Base-by-base conservation (phyloP, 1,140 invertebrate species). In the Drosophila neocordata region DNA sequence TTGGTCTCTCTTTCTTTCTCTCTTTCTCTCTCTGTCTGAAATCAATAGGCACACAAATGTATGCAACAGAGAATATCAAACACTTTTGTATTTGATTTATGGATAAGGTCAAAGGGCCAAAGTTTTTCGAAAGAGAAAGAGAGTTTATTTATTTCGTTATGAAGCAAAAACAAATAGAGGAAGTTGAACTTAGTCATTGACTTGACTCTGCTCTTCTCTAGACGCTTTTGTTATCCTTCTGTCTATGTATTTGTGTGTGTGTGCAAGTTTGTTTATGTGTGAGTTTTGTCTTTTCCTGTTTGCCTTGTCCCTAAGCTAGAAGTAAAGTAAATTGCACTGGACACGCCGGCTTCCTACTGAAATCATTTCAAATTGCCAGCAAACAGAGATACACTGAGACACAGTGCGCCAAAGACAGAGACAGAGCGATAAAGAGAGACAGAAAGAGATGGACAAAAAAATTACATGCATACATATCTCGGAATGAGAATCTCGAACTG, bases 331-430 rank as follows among this genome's bases (percentile, higher is more conserved):
- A 74, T 71, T 77, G 73, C 73, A 77, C 73, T 77, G 73, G 73
- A 77, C 73, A 73, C 60, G 60, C 60, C 65, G 73, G 73, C 70
- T 72, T 77, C 73, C 70, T 77, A 70, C 69, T 77, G 71, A 77
- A 77, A 74, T 74, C 74, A 77, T 77, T 70, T 63, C 62, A 77
- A 62, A 77, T 77, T 74, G 74, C 74, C 31, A 34, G n/a, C 60
- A 38, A 52, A 57, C 27, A 57, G 22, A 52, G 31, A 59, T 37
- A 60, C 13, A 59, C 0, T 31, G 27, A 56, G 13, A 56, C 53
- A 11, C 22, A 24, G 22, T 24, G 22, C n/a, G n/a, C n/a, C n/a
- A n/a, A n/a, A 24, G 22, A 24, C 22, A 4, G 22, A 24, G 22
- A 24, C n/a, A n/a, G n/a, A n/a, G n/a, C 22, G 15, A 56, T n/a